A percentile compares a stretch with the other conserved stretches of the same genome.
Evolutionary conservation across 2,888 invertebrate genomes (phyloP).

Genomic region (Nysson spinosus): DNA sequence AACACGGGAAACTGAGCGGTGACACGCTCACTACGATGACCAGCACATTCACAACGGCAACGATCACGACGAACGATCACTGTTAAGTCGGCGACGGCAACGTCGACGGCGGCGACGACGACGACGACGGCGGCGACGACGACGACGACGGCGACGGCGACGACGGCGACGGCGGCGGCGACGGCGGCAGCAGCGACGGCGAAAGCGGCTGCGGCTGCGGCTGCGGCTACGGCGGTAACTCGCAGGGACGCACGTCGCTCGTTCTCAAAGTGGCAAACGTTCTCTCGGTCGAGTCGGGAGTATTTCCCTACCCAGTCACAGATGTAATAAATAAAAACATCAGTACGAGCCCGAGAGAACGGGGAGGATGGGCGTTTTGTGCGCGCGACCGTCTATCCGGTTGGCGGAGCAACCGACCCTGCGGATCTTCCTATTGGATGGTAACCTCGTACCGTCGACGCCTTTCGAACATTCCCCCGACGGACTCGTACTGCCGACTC

Average conservation of each 20-base stretch:
- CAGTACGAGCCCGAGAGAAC: conserved; percentile 74
- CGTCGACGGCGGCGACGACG: conserved; percentile 9
- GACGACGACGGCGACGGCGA: conserved; percentile 13
- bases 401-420: conserved; percentile 66
- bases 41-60: conserved; percentile 17
- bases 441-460: conserved; percentile 53
- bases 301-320: conserved; percentile 78
- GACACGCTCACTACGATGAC: conserved; percentile 28
- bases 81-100: conserved; percentile 1
- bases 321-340: conserved; percentile 78
- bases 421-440: conserved; percentile 62
- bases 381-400: conserved; percentile 67
- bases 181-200: conserved; percentile 37
- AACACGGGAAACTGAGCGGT: conserved; percentile 4
- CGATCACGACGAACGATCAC: conserved; percentile 4
- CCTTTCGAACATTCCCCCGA: conserved; percentile 64
- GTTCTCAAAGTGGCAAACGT: conserved; percentile 75
- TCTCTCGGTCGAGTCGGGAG: conserved; percentile 76
- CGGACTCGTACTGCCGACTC: no score
- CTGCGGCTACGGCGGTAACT: conserved; percentile 76
- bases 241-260: conserved; percentile 74
- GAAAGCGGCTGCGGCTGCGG: conserved; percentile 72
- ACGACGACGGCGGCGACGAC: conserved; percentile 3
- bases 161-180: conserved; percentile 35
- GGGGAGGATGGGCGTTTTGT: conserved; percentile 70